These are phyloP conservation scores for Drosophila erecta DNA, from an alignment of 1,140 invertebrate genomes.

Conservation along the genomic window DNA sequence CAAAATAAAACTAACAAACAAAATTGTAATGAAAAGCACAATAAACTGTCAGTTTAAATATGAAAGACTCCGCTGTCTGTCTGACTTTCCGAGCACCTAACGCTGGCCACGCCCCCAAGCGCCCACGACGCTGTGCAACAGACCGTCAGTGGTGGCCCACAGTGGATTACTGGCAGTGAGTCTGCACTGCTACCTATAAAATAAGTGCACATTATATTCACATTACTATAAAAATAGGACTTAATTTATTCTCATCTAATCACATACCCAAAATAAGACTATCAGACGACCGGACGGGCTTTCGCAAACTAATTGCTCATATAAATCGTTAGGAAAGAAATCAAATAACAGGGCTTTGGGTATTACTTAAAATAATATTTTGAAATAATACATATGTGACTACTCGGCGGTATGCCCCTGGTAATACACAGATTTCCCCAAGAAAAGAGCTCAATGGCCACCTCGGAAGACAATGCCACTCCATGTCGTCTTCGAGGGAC, in stretches of 20 bases:
- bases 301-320: too few relatives aligned
- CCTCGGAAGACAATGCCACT: conserved; percentile 11
- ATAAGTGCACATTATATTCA: too few relatives aligned
- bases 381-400: not conserved
- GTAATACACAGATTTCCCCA: not conserved
- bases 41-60: conserved; percentile 83
- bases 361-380: not conserved
- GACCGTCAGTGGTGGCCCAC: not conserved
- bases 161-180: too few relatives aligned
- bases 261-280: too few relatives aligned
- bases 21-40: conserved; percentile 81
- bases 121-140: not conserved
- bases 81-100: conserved; percentile 7
- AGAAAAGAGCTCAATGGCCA: conserved; percentile 13
- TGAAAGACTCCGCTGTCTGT: conserved; percentile 52
- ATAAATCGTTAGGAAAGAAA: too few relatives aligned
- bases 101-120: not conserved
- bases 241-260: too few relatives aligned
- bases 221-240: too few relatives aligned
- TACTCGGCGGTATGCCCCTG: not conserved
- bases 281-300: too few relatives aligned
- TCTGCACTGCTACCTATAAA: too few relatives aligned
- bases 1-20: conserved; percentile 65
- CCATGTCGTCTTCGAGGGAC: conserved; percentile 20
- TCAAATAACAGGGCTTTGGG: too few relatives aligned